Evolutionary conservation across 1,140 invertebrate species (phyloP).

Genomic region (Heliconius hewitsoni): DNA sequence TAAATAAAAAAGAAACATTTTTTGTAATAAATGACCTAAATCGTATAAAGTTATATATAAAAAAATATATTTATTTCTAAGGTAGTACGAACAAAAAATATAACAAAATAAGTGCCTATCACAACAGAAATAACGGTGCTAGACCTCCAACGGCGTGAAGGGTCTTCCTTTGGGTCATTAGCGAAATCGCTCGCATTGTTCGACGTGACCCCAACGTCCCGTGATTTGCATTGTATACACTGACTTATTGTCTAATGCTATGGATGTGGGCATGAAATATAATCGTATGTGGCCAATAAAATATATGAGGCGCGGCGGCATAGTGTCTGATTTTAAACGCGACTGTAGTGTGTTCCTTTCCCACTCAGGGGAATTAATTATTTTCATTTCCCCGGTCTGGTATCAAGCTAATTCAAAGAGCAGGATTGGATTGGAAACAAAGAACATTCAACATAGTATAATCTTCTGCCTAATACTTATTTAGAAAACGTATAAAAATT

Average conservation of each 20-base stretch:
- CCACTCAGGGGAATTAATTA: not conserved
- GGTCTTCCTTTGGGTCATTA: constrained; percentile 25
- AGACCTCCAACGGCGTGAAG: constrained; percentile 12
- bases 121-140: not conserved
- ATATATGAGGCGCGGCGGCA: not conserved
- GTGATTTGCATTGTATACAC: constrained; percentile 37
- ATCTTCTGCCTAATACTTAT: too few species aligned
- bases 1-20: not conserved
- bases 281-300: not conserved
- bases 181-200: constrained; percentile 27
- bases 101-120: not conserved
- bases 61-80: not conserved
- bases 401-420: too few species aligned
- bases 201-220: constrained; percentile 23
- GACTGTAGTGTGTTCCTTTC: not conserved
- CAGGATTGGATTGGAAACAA: too few species aligned
- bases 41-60: not conserved
- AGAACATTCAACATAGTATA: too few species aligned
- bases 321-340: too few species aligned
- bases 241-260: constrained; percentile 22
- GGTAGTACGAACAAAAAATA: not conserved
- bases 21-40: not conserved
- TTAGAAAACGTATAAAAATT: too few species aligned
- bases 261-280: not conserved
- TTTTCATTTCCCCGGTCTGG: not conserved